Evolutionary conservation across 1,140 invertebrate genomes (phyloP).

Genomic region (Papilio helenus): DNA sequence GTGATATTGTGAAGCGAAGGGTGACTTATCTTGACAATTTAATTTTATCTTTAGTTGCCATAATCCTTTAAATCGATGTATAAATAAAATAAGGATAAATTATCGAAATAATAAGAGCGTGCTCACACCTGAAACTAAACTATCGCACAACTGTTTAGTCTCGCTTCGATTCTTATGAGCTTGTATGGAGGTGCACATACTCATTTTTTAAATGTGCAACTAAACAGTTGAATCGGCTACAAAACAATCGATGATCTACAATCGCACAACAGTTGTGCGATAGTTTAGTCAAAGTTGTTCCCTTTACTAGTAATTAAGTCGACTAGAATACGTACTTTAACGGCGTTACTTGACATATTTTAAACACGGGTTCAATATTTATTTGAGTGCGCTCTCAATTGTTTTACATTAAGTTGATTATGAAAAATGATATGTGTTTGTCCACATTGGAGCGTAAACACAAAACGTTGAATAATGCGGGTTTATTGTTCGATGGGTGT

Average conservation of each 20-base stretch:
- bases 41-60: background rate
- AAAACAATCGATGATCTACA: too few species aligned
- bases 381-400: conserved; percentile 36
- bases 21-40: background rate
- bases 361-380: conserved; percentile 26
- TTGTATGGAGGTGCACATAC: too few species aligned
- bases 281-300: too few species aligned
- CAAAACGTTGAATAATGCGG: conserved; percentile 32
- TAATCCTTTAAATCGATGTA: too few species aligned
- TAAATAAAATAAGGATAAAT: background rate
- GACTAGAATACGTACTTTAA: background rate
- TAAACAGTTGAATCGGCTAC: too few species aligned
- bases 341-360: background rate
- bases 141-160: too few species aligned
- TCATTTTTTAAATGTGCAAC: too few species aligned
- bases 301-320: too few species aligned
- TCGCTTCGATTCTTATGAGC: too few species aligned
- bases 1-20: background rate
- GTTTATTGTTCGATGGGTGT: conserved; percentile 29
- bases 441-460: conserved; percentile 27
- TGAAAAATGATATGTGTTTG: conserved; percentile 40
- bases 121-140: too few species aligned
- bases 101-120: background rate
- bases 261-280: too few species aligned
- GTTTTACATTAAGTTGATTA: conserved; percentile 41